phyloP scores from a whole-genome alignment of 2,113 vertebrate species.

The Callocephalon fimbriatum region DNA sequence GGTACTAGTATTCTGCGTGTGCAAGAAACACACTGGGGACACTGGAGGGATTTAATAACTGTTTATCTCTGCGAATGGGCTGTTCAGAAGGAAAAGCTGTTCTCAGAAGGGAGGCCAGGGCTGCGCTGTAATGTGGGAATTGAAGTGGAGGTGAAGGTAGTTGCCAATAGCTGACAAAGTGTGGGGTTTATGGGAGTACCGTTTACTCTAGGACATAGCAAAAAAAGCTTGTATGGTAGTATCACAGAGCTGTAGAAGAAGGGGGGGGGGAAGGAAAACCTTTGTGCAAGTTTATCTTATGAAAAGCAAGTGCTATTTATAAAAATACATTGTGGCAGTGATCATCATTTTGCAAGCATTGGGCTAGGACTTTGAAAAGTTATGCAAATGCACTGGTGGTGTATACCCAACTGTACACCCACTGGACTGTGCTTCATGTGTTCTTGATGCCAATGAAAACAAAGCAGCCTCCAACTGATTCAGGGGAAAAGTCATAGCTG shows the following conservation, averaged over 20 bases:
- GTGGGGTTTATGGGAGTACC: background rate
- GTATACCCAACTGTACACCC: constrained; percentile 24
- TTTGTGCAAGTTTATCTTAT: constrained; percentile 43
- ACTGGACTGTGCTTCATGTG: constrained; percentile 58
- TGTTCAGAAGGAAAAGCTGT: background rate
- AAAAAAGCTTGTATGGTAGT: background rate
- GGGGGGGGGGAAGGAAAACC: background rate
- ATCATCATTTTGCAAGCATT: constrained; percentile 18
- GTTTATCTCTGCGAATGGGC: background rate
- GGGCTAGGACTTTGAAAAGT: constrained; percentile 55
- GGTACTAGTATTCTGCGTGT: constrained; percentile 7
- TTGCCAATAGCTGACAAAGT: background rate
- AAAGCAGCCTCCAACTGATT: constrained; percentile 41
- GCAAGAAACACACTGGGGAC: background rate
- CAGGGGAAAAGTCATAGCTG: constrained; percentile 53
- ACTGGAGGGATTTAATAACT: constrained; percentile 11
- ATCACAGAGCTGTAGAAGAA: background rate
- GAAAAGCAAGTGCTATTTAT: constrained; percentile 24
- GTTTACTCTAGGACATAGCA: background rate
- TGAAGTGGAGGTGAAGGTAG: background rate
- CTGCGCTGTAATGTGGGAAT: background rate
- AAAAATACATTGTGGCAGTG: constrained; percentile 56
- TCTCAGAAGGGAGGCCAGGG: background rate
- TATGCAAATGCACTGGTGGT: constrained; percentile 63
- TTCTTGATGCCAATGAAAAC: constrained; percentile 71